Conservation (phyloP, 1,140 invertebrate genomes). For the Aphelinus certus region DNA sequence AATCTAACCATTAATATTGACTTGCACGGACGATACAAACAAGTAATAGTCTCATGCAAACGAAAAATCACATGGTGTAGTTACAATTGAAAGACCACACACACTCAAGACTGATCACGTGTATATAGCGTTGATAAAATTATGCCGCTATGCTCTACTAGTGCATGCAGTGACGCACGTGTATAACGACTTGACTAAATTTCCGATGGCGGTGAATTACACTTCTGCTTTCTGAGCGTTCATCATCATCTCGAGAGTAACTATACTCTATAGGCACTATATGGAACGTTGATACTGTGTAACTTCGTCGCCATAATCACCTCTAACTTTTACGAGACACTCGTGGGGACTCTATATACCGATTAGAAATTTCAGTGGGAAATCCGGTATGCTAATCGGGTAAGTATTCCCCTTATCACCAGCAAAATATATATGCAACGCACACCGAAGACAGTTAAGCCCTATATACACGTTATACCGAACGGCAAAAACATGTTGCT, state of each 20-base stretch:
- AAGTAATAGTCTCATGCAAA: too few species aligned
- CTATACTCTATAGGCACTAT: too few species aligned
- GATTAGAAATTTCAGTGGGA: not conserved
- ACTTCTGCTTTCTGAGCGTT: constrained; percentile 15
- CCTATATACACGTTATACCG: constrained; percentile 20
- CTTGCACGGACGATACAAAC: too few species aligned
- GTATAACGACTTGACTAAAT: constrained; percentile 27
- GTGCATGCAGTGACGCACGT: constrained; percentile 22
- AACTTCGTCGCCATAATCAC: too few species aligned
- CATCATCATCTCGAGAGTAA: not conserved
- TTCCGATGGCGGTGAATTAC: constrained; percentile 27
- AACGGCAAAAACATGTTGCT: constrained; percentile 8
- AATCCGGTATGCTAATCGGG: not conserved
- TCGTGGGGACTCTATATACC: too few species aligned
- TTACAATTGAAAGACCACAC: constrained; percentile 5
- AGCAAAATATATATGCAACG: constrained; percentile 25
- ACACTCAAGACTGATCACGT: not conserved
- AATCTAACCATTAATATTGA: too few species aligned
- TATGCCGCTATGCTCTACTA: not conserved
- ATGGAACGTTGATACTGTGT: too few species aligned
- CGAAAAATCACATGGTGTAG: too few species aligned
- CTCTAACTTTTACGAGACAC: too few species aligned
- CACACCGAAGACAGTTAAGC: constrained; percentile 27
- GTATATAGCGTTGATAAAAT: not conserved
- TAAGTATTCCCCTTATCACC: not conserved